phyloP scores from a whole-genome alignment of 2,113 vertebrate genomes.

The Lagenorhynchus albirostris region DNA sequence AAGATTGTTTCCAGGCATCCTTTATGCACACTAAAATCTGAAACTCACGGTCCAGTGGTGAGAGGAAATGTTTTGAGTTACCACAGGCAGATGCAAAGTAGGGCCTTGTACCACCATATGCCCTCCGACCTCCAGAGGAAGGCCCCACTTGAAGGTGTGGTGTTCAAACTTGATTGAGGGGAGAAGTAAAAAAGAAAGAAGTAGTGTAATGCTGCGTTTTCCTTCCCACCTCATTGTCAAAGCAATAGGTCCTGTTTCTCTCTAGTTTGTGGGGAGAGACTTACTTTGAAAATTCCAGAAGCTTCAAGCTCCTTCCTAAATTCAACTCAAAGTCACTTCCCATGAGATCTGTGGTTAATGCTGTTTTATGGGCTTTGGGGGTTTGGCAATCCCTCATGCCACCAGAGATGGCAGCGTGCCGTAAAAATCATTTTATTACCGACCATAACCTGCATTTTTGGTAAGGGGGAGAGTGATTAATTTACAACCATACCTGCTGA shows the following conservation, averaged over 20 bases:
- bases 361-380: neutral
- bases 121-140: neutral
- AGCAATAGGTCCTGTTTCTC: neutral
- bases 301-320: neutral
- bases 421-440: neutral
- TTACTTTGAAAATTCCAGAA: neutral
- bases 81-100: neutral
- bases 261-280: neutral
- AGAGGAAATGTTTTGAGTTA: neutral
- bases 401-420: neutral
- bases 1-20: neutral
- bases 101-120: neutral
- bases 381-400: neutral
- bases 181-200: neutral
- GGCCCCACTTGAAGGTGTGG: neutral
- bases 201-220: neutral
- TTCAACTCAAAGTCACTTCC: neutral
- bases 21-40: neutral
- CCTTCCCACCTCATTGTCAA: neutral
- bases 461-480: neutral
- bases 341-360: neutral
- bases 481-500: neutral
- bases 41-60: neutral
- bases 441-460: neutral
- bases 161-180: neutral